These are phyloP conservation scores for Pteropus rufus DNA, from an alignment of 2,797 vertebrate genomes.

Conservation along the genomic window DNA sequence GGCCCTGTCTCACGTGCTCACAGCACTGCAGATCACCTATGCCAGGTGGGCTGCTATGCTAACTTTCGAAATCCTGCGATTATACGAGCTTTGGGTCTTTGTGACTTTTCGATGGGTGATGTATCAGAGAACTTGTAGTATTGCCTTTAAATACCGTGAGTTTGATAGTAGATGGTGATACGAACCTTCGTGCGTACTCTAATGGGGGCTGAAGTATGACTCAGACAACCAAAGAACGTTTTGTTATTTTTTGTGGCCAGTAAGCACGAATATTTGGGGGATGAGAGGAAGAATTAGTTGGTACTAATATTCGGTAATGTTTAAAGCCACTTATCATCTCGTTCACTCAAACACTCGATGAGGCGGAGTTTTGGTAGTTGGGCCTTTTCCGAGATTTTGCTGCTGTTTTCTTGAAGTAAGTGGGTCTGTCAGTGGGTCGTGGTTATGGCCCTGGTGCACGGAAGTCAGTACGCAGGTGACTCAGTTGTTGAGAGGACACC, in stretches of 20 bases:
- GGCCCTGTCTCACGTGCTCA: constrained; percentile 93
- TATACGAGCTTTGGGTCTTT: not conserved
- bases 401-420: not conserved
- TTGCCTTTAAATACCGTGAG: not conserved
- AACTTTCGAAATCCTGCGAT: not conserved
- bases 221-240: not conserved
- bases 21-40: constrained; percentile 97
- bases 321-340: not conserved
- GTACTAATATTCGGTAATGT: not conserved
- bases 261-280: not conserved
- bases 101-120: not conserved
- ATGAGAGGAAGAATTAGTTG: not conserved
- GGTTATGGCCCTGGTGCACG: not conserved
- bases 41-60: constrained; percentile 88
- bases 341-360: not conserved
- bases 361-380: not conserved
- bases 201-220: not conserved
- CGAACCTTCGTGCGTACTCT: not conserved
- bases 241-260: not conserved
- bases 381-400: not conserved
- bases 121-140: not conserved
- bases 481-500: not conserved
- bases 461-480: not conserved
- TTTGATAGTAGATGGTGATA: not conserved
- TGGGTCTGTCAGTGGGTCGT: not conserved